Conservation (phyloP, 2,797 vertebrate genomes). For the Hydrolagus colliei region DNA sequence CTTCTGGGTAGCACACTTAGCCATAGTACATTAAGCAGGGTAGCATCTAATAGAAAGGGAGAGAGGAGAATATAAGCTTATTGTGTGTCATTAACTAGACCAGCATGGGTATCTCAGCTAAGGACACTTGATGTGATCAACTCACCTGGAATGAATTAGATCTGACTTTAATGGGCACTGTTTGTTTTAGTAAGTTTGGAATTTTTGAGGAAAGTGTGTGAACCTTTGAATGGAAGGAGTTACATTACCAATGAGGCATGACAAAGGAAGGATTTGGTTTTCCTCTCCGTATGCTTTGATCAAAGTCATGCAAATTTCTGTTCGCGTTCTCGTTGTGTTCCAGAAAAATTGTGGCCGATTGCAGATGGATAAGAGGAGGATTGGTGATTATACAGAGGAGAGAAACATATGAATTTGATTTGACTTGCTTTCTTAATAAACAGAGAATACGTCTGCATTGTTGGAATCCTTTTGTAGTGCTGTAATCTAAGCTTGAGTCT, state of each 20-base stretch:
- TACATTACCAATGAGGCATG: neutral
- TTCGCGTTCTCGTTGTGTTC: constrained; percentile 42
- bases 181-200: neutral
- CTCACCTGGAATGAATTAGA: neutral
- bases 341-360: constrained; percentile 46
- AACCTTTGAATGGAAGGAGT: neutral
- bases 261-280: constrained; percentile 32
- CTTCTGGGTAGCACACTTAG: no score
- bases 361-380: constrained; percentile 46
- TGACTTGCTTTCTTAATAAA: constrained; percentile 39
- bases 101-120: neutral
- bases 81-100: no score
- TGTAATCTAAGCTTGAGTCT: neutral
- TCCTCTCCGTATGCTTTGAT: constrained; percentile 45
- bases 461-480: neutral
- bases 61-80: no score
- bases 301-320: constrained; percentile 44
- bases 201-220: neutral
- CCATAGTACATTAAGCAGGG: no score
- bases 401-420: constrained; percentile 39
- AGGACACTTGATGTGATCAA: neutral
- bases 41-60: no score
- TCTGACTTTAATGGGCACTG: neutral
- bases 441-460: constrained; percentile 13
- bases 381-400: constrained; percentile 40